phyloP scores from a whole-genome alignment of 1,140 invertebrate genomes.

The Heliothis virescens region DNA sequence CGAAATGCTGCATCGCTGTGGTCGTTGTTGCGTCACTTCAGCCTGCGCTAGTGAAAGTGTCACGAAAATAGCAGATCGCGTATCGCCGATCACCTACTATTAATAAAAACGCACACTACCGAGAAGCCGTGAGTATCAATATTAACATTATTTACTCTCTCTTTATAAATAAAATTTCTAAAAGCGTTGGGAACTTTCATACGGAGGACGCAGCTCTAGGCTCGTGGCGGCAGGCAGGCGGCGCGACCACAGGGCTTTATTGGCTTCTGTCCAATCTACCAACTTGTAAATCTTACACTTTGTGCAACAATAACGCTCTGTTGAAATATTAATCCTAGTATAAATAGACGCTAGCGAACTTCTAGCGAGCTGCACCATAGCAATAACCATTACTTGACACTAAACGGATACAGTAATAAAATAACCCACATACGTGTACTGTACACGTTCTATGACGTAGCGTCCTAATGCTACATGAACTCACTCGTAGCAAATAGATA shows the following conservation, averaged over 20 bases:
- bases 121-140: background rate
- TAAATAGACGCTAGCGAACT: slow-evolving; percentile 2
- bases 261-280: slow-evolving; percentile 8
- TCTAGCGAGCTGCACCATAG: background rate
- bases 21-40: background rate
- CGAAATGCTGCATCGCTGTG: too few species aligned
- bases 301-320: slow-evolving; percentile 23
- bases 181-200: background rate
- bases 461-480: too few species aligned
- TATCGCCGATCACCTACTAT: background rate
- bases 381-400: background rate
- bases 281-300: slow-evolving; percentile 28
- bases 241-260: background rate
- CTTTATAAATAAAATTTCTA: background rate
- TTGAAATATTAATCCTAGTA: background rate
- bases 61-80: slow-evolving; percentile 18
- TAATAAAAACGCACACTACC: background rate
- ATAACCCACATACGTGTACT: background rate
- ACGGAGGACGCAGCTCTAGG: too few species aligned
- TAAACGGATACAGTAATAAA: background rate
- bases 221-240: too few species aligned
- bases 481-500: too few species aligned
- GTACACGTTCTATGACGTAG: too few species aligned
- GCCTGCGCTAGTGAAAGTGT: slow-evolving; percentile 22
- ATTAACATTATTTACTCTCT: slow-evolving; percentile 1